Conservation (phyloP, 2,888 invertebrate species). For the Eupithecia centaureata region DNA sequence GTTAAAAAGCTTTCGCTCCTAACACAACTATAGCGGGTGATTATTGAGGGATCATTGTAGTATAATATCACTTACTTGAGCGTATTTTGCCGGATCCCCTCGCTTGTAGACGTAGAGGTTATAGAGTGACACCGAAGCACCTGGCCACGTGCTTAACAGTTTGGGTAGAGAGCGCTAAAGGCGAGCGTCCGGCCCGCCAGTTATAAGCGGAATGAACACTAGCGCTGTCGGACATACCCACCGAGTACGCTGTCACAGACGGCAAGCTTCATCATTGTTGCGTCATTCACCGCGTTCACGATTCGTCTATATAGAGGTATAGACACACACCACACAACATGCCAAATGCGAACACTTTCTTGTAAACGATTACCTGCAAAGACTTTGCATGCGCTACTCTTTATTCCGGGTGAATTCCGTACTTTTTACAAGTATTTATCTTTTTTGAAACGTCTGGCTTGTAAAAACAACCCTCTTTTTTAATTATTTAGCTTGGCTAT, state of each 20-base stretch:
- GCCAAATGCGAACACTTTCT: slow-evolving; percentile 27
- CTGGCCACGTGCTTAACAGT: slow-evolving; percentile 72
- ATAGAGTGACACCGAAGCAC: slow-evolving; percentile 61
- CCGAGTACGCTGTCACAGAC: slow-evolving; percentile 44
- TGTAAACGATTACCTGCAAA: not conserved
- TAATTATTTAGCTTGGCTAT: not conserved
- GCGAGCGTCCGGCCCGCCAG: slow-evolving; percentile 62
- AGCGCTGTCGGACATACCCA: slow-evolving; percentile 33
- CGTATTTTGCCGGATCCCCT: slow-evolving; percentile 1
- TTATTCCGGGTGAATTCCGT: not conserved
- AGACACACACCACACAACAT: not conserved
- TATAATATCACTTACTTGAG: slow-evolving; percentile 30
- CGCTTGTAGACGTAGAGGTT: slow-evolving; percentile 54
- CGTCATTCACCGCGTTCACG: slow-evolving; percentile 51
- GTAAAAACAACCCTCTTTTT: slow-evolving; percentile 5
- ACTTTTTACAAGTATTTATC: no score
- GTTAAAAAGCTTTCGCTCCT: slow-evolving; percentile 29
- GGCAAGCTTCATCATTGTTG: slow-evolving; percentile 59
- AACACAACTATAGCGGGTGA: not conserved
- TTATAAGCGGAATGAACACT: slow-evolving; percentile 70
- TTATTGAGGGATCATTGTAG: not conserved
- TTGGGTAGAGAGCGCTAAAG: slow-evolving; percentile 50
- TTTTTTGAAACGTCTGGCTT: not conserved
- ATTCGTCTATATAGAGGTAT: slow-evolving; percentile 16
- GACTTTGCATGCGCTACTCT: no score